Percentiles rank a stretch among this genome's conserved stretches.
Conservation (phyloP, 2,888 invertebrate genomes). For the Anticlea derivata region DNA sequence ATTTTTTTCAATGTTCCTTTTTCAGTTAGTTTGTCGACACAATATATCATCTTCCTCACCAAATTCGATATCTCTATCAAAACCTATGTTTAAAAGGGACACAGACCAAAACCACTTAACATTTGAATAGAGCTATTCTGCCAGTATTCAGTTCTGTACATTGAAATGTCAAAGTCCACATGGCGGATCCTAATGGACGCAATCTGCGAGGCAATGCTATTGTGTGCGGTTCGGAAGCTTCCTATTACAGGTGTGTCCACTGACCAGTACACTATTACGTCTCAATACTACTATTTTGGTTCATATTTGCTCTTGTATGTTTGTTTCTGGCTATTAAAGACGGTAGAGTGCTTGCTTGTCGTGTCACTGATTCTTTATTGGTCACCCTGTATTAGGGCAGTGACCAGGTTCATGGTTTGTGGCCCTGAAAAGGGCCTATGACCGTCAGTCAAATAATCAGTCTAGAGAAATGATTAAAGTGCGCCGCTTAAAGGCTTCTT, state of each 20-base stretch:
- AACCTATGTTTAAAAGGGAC: neutral
- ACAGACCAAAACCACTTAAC: conserved; percentile 7
- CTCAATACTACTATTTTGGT: conserved; percentile 10
- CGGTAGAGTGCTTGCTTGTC: too few species aligned
- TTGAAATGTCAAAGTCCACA: conserved; percentile 30
- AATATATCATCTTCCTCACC: too few species aligned
- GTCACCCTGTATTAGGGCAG: too few species aligned
- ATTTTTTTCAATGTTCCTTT: too few species aligned
- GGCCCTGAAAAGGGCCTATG: too few species aligned
- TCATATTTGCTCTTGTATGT: neutral
- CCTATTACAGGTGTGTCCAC: conserved; percentile 38
- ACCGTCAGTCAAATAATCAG: too few species aligned
- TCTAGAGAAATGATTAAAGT: too few species aligned
- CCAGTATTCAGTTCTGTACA: conserved; percentile 17
- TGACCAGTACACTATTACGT: conserved; percentile 4
- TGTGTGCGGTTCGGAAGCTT: conserved; percentile 36
- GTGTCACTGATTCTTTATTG: too few species aligned
- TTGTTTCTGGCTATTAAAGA: neutral
- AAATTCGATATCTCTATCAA: neutral
- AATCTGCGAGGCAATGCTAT: conserved; percentile 40
- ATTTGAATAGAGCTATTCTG: conserved; percentile 6
- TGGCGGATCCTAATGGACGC: conserved; percentile 40
- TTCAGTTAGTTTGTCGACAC: too few species aligned
- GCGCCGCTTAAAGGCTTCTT: too few species aligned
- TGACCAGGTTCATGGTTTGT: too few species aligned